A percentile compares a stretch with the other conserved stretches of the same genome.
These are phyloP conservation scores for Cepaea nemoralis DNA, from an alignment of 1,140 invertebrate species.

Conservation along the genomic window DNA sequence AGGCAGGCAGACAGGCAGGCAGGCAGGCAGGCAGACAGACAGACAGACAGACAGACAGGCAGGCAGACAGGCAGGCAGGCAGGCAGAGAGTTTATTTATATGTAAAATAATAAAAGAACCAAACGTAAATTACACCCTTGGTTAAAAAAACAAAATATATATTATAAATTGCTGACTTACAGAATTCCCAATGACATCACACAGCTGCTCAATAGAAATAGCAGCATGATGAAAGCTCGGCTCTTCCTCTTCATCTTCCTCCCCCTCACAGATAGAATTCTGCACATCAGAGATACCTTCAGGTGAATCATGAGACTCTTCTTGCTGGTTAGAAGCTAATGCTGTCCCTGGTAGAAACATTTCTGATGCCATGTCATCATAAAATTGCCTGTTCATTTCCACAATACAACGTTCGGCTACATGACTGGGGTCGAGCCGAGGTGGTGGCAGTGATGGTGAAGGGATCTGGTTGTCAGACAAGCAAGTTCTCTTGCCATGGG, in stretches of 20 bases:
- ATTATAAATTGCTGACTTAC: too few species aligned
- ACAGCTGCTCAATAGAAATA: constrained; percentile 9
- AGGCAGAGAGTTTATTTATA: too few species aligned
- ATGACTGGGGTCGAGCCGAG: neutral
- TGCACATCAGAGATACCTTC: neutral
- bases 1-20: too few species aligned
- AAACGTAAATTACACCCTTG: too few species aligned
- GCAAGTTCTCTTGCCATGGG: neutral
- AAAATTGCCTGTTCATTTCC: neutral
- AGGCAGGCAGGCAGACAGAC: too few species aligned
- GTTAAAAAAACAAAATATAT: too few species aligned
- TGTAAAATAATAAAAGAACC: too few species aligned
- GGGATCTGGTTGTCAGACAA: too few species aligned
- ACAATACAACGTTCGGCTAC: neutral
- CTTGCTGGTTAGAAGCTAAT: neutral
- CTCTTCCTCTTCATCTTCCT: constrained; percentile 37
- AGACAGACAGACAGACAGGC: too few species aligned
- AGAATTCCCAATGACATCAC: constrained; percentile 16
- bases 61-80: too few species aligned
- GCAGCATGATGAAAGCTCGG: constrained; percentile 36
- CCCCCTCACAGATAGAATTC: constrained; percentile 28
- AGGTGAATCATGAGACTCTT: neutral
- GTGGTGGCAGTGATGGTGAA: neutral
- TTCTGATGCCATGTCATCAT: neutral
- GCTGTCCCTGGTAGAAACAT: neutral